Evolutionary conservation across 2,888 invertebrate genomes (phyloP), one percentile per base, ranked within the genome.

Genomic region (Caenorhabditis virilis): DNA sequence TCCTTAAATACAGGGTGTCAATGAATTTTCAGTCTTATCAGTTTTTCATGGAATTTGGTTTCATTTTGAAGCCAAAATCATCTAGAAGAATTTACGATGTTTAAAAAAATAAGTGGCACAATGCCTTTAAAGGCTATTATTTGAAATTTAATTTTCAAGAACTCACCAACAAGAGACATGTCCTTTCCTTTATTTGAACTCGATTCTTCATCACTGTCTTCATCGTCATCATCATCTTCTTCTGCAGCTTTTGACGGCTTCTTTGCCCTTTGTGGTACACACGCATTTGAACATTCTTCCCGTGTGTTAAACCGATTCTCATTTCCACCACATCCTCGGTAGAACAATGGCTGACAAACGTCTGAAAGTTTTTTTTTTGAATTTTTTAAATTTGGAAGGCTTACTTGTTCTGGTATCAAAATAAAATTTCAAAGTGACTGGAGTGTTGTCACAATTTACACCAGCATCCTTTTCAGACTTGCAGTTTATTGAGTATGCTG

Each of bases 311-410:
- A 81, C 46, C 77, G 68, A 62, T 80, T 80, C 11, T 72, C 67
- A 49, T 81, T 80, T 27, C 80, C 80, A 33, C 60, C 67, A 61
- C 81, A 82, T 26, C 79, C 79, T 26, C 76, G 69, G 35, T 66
- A 69, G 39, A 65, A 68, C 9, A 73, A 41, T 5, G 73, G 73
- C 23, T 69, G 67, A 18, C 73, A 73, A 5, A 67, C 68, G 30
- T 65, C 73, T 72, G 33, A 45, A 63, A 43, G 5, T 15, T 25
- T 23, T 30, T 2, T 26, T 11, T 20, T 2, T 3, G 23, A 25
- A 42, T 27, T 47, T 33, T 23, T 25, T 13, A 47, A 4, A 36
- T 26, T 33, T 50, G 15, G 11, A 52, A 59, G n/a, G n/a, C 61
- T 47, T 13, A 69, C 69, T 63, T 33, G 63, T 63, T 20, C 58